phyloP scores from a whole-genome alignment of 2,888 invertebrate genomes.

The Balanococcus diminutus region DNA sequence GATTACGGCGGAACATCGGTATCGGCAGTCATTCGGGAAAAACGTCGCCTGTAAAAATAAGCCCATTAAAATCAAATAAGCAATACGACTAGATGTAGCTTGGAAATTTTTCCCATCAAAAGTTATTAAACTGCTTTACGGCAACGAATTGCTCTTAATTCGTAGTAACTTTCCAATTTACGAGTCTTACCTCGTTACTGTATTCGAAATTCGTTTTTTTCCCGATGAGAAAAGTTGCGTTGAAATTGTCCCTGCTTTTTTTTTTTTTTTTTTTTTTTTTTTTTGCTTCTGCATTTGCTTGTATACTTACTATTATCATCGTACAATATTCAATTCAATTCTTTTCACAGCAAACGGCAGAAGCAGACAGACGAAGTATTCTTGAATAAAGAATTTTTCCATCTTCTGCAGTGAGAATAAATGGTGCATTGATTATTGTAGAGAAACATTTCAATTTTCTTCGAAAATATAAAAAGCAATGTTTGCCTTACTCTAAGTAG shows the following conservation, averaged over 20 bases:
- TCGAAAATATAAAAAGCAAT: too few species aligned
- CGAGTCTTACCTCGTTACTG: slow-evolving; percentile 51
- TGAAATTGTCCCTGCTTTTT: neutral
- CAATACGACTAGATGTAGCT: slow-evolving; percentile 52
- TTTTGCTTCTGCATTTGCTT: neutral
- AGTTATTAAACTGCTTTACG: slow-evolving; percentile 54
- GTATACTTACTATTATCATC: neutral
- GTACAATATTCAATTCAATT: neutral
- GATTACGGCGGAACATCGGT: slow-evolving; percentile 39
- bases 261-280: neutral
- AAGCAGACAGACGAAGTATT: neutral
- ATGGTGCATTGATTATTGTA: too few species aligned
- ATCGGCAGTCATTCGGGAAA: slow-evolving; percentile 53
- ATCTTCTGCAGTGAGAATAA: neutral
- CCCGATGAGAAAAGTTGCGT: slow-evolving; percentile 45
- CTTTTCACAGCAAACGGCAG: neutral
- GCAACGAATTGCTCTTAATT: slow-evolving; percentile 53
- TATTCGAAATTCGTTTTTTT: slow-evolving; percentile 52
- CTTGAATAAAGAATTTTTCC: neutral
- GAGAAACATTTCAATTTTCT: too few species aligned
- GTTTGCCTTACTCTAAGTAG: too few species aligned
- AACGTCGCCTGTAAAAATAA: slow-evolving; percentile 53
- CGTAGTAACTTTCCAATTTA: slow-evolving; percentile 54
- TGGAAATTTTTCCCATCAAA: slow-evolving; percentile 53
- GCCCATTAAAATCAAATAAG: slow-evolving; percentile 54